Evolutionary conservation across 2,797 vertebrate species (phyloP), one percentile per base, ranked within the genome.

Genomic region (Pangasius djambal): DNA sequence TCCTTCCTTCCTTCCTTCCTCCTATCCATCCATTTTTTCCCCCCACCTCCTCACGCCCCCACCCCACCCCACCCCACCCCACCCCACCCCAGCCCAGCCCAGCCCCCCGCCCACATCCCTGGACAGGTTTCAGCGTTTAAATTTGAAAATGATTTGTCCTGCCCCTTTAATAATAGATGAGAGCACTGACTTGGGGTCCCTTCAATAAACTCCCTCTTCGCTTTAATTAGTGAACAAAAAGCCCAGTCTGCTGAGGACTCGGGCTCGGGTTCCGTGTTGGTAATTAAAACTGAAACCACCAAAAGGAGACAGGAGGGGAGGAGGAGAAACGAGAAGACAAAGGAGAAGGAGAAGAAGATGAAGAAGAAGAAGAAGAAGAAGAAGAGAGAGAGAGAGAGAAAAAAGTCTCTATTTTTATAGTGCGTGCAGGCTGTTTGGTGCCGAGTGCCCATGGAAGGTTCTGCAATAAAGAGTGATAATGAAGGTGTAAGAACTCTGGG

Each of bases 91-190:
- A 92, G n/a, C n/a, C n/a, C n/a, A n/a, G n/a, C 92, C 93, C 92
- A 91, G 88, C 91, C 89, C 88, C 63, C 63, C 48, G 34, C 74
- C 91, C 93, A 93, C 93, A 95, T 95, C 96, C 96, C 97, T 95
- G 96, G 96, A 97, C 97, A 96, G 96, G 97, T 97, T 97, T 96
- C 96, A 96, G 96, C 96, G 96, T 98, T 98, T 98, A 98, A 97
- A 98, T 98, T 97, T 97, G 96, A 98, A 98, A 98, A 96, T 96
- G 96, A 98, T 98, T 98, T 98, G 97, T 98, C 97, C 97, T 98
- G 97, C 97, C 97, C 97, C 97, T 96, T 98, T 97, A 98, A 98
- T 98, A 98, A 98, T 98, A 97, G 97, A 98, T 97, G 97, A 98
- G 97, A 96, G 96, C 96, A 96, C 94, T 94, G 96, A 97, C 96